These are phyloP conservation scores for Drosophila recens DNA, from an alignment of 2,888 invertebrate genomes.

Conservation along the genomic window DNA sequence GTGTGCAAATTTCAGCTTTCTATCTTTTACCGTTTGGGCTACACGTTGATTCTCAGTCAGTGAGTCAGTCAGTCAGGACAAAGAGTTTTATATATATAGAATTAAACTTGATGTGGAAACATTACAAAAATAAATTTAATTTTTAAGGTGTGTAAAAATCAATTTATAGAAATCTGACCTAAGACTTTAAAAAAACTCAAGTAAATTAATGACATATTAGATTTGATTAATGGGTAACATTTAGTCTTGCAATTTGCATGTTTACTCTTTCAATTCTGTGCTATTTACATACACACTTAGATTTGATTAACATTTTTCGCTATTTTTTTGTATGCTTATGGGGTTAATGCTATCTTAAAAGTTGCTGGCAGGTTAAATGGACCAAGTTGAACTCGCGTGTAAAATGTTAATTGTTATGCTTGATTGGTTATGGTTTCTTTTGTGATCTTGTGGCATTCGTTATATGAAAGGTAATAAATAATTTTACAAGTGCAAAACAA, in stretches of 20 bases:
- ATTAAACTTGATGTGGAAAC: too few species aligned
- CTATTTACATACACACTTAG: conserved; percentile 31
- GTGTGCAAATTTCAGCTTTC: too few species aligned
- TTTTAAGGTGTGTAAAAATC: not conserved
- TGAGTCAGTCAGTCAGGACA: too few species aligned
- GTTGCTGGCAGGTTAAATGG: conserved; percentile 17
- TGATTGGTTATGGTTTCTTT: conserved; percentile 54
- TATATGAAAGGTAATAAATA: conserved; percentile 4
- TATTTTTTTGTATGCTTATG: not conserved
- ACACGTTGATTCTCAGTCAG: too few species aligned
- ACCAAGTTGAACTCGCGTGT: conserved; percentile 54
- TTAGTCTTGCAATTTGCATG: not conserved
- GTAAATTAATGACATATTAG: not conserved
- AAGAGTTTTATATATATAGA: too few species aligned
- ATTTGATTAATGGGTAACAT: not conserved
- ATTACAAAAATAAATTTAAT: too few species aligned
- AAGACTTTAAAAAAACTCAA: too few species aligned
- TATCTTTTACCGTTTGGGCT: too few species aligned
- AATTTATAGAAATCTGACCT: too few species aligned
- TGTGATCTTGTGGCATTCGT: conserved; percentile 7
- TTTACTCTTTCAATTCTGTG: conserved; percentile 28
- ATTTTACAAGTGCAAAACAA: not conserved
- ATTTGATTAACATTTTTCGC: conserved; percentile 33
- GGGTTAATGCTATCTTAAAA: conserved; percentile 1
- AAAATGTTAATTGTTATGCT: conserved; percentile 62